Base-by-base conservation (phyloP, 2,113 vertebrate species). In the Lagenorhynchus albirostris region DNA sequence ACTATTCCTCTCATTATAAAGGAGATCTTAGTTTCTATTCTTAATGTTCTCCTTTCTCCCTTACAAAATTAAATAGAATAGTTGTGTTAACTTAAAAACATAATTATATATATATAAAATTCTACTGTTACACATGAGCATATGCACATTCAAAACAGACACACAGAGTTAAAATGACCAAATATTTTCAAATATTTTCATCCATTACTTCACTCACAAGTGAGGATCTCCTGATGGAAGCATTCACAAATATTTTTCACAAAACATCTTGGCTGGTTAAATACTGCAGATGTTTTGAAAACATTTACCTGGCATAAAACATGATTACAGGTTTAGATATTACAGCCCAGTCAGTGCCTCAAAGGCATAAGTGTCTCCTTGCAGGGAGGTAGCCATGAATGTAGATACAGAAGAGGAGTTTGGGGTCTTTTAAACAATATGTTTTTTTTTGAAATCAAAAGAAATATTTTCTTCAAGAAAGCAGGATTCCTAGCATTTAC, bases 231-330 rank as follows among this genome's bases (percentile, higher is more conserved):
- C 47, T 88, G 73, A 95, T 47, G 36, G 79, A 92, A 84, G 33
- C 44, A 68, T 68, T 96, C 33, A 95, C 12, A 94, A 92, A 63
- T 83, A 82, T 25, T 74, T 95, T 92, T 68, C 83, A 94, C 58
- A 95, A 89, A 92, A 82, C 70, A 25, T 74, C 47, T 44, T 87
- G 83, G 63, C 93, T 95, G 14, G 55, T 92, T 95, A 89, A 96
- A 80, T 26, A 68, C 47, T 87, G 41, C 68, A 96, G 79, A 96
- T 94, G 53, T 95, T 97, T 92, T 82, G 62, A 68, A 97, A 95
- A 92, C 79, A 89, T 58, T 79, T 93, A 83, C 85, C 53, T 89
- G 83, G 62, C 68, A 84, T 82, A 26, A 90, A 79, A 91, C 5
- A 58, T 41, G 63, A 81, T 36, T 82, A 14, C 15, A 94, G 86